Base-by-base conservation (phyloP, 2,113 vertebrate genomes). In the Empidonax traillii region DNA sequence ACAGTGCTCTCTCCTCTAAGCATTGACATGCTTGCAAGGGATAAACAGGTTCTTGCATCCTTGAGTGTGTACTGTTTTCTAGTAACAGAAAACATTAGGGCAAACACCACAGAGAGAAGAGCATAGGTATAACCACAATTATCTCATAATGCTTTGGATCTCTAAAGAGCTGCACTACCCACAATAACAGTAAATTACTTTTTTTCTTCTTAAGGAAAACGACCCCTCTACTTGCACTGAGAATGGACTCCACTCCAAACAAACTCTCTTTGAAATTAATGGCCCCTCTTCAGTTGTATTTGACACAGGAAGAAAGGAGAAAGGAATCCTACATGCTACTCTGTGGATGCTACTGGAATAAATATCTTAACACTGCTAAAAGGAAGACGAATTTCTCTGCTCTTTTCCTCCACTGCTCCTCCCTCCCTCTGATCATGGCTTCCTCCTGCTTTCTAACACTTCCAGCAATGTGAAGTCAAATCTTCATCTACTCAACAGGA, bases 401-500 rank as follows among this genome's bases (percentile, higher is more conserved):
- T 61, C 14, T 80, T 73, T 16, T 16, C 13, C 17, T 85, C 31
- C 24, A 49, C 33, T 59, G 47, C 30, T 79, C 35, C 22, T 84
- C 33, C 19, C 12, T 78, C 66, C 15, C 16, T 90, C 30, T 31
- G 14, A 47, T 56, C 33, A 41, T 23, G 28, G 19, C 37, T 74
- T 76, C 46, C 39, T 84, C 39, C 69, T 87, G 68, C 63, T 90
- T 83, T 71, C 55, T 81, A 74, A 58, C 31, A 74, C 22, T 85
- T 82, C 7, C 46, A 89, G 63, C n/a, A 77, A 43, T 23, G n/a
- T 27, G 30, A 99, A 22, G 98, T 98, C 77, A 98, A 99, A 97
- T 98, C 98, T 96, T 99, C 97, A 3, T 98, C 98, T 88, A 98
- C 98, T 98, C 98, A 99, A 94, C 98, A 99, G 6, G 98, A 98